A percentile compares a stretch with the other conserved stretches of the same genome.
phyloP scores from a whole-genome alignment of 2,797 vertebrate species.

The Pygocentrus nattereri region DNA sequence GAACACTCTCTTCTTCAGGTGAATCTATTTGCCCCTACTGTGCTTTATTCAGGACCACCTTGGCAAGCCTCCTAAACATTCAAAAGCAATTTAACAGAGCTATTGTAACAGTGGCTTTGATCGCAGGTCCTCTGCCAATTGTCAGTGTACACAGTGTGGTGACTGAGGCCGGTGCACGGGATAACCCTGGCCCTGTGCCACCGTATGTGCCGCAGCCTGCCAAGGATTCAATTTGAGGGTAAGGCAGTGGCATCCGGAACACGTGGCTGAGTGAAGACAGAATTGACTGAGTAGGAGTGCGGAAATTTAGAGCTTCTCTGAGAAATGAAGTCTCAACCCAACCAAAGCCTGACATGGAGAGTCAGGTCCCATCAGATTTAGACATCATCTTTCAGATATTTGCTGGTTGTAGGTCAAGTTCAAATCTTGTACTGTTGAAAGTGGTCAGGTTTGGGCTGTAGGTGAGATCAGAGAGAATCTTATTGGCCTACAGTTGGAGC shows the following conservation, averaged over 20 bases:
- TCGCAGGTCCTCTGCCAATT: conserved; percentile 24
- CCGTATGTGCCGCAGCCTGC: conserved; percentile 30
- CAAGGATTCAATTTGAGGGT: conserved; percentile 63
- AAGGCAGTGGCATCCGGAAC: conserved; percentile 57
- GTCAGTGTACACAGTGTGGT: conserved; percentile 27
- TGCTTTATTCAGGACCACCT: conserved; percentile 17
- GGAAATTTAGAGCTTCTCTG: neutral
- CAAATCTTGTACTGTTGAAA: neutral
- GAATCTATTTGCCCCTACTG: conserved; percentile 22
- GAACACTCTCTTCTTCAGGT: conserved; percentile 21
- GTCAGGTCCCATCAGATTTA: neutral
- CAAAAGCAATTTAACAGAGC: conserved; percentile 51
- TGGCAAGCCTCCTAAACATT: conserved; percentile 48
- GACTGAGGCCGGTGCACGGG: conserved; percentile 40
- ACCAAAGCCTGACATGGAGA: neutral
- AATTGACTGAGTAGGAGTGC: conserved; percentile 63
- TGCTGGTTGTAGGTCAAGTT: neutral
- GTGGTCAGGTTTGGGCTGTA: neutral
- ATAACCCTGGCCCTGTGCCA: conserved; percentile 58
- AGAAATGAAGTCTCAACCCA: neutral
- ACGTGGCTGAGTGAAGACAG: conserved; percentile 62
- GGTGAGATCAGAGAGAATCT: no score
- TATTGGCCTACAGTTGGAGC: no score
- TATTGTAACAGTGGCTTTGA: conserved; percentile 43
- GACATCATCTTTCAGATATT: neutral